Base-by-base conservation (phyloP, 2,113 vertebrate species). In the Oncorhynchus gorbuscha region DNA sequence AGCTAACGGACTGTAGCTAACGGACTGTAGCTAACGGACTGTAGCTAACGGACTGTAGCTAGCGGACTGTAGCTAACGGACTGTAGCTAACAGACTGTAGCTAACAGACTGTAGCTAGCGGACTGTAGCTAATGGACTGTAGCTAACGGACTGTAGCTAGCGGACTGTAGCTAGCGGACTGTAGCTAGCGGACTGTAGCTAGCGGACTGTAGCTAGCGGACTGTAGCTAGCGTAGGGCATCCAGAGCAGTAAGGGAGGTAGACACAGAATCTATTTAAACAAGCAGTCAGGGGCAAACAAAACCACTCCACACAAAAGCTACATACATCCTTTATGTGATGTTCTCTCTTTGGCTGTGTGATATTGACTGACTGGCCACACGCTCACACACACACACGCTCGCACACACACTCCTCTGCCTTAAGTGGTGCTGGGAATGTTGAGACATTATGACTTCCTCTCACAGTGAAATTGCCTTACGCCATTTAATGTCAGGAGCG, bases 211-310 rank as follows among this genome's bases (percentile, higher is more conserved):
- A 18, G 51, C 11, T 55, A 55, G 51, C 51, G 0, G 1, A 55
- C 51, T 55, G 16, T 12, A 55, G 51, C 35, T 55, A 55, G 51
- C 35, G 3, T 9, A 6, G 22, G 1, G 28, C 48, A 64, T 45
- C 61, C 24, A 35, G 35, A 71, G 11, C 26, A 3, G 5, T 69
- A 61, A 66, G 11, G n/a, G 39, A 30, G 35, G 70, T 72, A 81
- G 69, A 84, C 64, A 78, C 67, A 65, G 26, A 32, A 81, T 51
- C 81, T 86, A 77, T 88, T 88, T 81, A 84, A 91, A 90, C 81
- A 92, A 82, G 62, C 79, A 74, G 32, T n/a, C 67, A 68, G 12
- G 26, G 16, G 26, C 68, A 35, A 49, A 66, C 35, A 66, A 24
- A 88, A 82, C 81, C 84, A 80, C 75, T 79, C 16, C 75, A 76